Evolutionary conservation across 2,113 vertebrate genomes (phyloP), one percentile per base, ranked within the genome.

Genomic region (Furnarius figulus): DNA sequence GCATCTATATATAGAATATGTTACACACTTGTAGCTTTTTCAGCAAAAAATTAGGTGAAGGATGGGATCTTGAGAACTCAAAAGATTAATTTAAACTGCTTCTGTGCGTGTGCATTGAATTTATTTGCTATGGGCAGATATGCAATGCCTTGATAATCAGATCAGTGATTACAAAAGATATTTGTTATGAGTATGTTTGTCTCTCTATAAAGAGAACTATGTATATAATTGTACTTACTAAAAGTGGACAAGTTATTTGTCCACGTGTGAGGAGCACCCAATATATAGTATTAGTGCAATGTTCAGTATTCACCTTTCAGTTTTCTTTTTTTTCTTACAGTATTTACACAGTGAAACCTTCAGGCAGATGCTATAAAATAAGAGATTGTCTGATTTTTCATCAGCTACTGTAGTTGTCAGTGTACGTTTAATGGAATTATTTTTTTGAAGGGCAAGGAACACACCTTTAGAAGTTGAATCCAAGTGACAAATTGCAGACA

Each of bases 401-500:
- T 47, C 42, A 63, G 31, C n/a, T 46, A 2, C 25, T 55, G 37
- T 42, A 40, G n/a, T 47, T 68, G 19, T 47, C 16, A n/a, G 14
- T 14, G 9, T 52, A 11, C 4, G 20, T 47, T 85, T 65, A 50
- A 39, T 66, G 30, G 62, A 72, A 71, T 84, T 70, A 49, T 52
- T 50, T 87, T 61, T 85, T 76, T 58, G 25, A n/a, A 47, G 31
- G 62, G 23, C 15, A 59, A 27, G n/a, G 35, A 55, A 50, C 14
- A 14, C 10, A 63, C 40, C 10, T 50, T 22, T 56, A 88, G 70
- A 81, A 84, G 28, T n/a, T 59, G 10, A 68, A 39, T 49, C 31
- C 59, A 24, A 21, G 1, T 94, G 88, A 95, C n/a, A 93, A 87
- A 95, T 74, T 95, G 28, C 61, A 94, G 93, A 20, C 35, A 71